Evolutionary conservation across 2,888 invertebrate species (phyloP), one percentile per base, ranked within the genome.

Genomic region (Philereme transversata): DNA sequence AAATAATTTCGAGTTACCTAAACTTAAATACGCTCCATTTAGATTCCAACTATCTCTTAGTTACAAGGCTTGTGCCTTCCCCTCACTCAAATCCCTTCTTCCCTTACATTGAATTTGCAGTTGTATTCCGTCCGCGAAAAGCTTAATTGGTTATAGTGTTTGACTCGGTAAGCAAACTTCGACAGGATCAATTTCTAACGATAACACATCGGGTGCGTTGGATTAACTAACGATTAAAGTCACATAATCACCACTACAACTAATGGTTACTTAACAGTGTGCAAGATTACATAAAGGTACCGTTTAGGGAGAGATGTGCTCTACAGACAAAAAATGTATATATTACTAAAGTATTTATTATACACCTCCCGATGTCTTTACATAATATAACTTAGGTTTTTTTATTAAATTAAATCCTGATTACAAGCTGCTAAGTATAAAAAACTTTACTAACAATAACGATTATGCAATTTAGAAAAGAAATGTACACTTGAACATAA

Each of bases 341-440:
- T 75, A 81, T 83, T 77, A 84, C 87, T 86, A 84, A 88, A 88
- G 84, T 87, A 87, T 86, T 86, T 87, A 88, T 88, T 88, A 81
- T 83, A 90, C 87, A 88, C 83, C 84, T 82, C 78, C 81, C 79
- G 79, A 84, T 88, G 86, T 80, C 79, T 84, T 88, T 79, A 90
- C 87, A 88, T 77, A 84, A 65, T 71, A 75, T 87, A 87, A 85
- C 81, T 86, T 83, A 86, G 84, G 79, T 72, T 77, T 77, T 76
- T 80, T 77, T 77, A 76, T 75, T 79, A 84, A 84, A 87, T 77
- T 83, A 86, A 85, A 86, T 84, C 84, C 84, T 81, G 87, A 87
- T 88, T 88, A 89, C 84, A 90, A 90, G 88, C 89, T 86, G 88
- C 84, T 84, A 83, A 82, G 78, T 87, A 87, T 85, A 88, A 88